Conservation (phyloP, 1,140 invertebrate species). For the Bactericera cockerelli region DNA sequence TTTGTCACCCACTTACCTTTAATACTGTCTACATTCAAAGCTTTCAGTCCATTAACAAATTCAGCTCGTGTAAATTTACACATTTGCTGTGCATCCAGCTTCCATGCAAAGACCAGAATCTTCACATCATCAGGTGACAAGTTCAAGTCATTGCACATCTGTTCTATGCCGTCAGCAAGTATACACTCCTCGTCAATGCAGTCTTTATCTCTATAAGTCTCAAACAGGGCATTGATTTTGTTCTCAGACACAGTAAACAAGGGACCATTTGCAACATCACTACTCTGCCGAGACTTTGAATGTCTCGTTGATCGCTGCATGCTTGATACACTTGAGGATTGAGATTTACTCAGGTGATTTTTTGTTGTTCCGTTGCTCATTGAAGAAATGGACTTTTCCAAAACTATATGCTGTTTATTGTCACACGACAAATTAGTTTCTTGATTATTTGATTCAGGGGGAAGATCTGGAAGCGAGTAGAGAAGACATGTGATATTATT, state of each 20-base stretch:
- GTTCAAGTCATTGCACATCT: conserved; percentile 74
- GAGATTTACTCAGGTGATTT: background rate
- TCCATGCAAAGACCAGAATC: conserved; percentile 85
- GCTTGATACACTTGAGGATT: background rate
- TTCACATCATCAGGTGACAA: conserved; percentile 85
- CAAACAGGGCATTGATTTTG: conserved; percentile 71
- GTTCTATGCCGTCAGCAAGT: conserved; percentile 79
- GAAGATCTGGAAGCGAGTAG: background rate
- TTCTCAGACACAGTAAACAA: conserved; percentile 41
- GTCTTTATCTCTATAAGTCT: conserved; percentile 62
- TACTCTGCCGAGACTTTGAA: background rate
- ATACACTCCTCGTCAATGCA: conserved; percentile 70
- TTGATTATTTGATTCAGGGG: background rate
- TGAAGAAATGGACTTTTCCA: background rate
- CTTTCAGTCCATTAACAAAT: conserved; percentile 68
- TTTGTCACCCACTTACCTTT: too few species aligned
- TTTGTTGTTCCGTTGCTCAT: background rate
- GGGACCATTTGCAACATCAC: too few species aligned
- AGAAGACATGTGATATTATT: too few species aligned
- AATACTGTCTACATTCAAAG: conserved; percentile 67
- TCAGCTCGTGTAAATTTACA: conserved; percentile 78
- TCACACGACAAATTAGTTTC: background rate
- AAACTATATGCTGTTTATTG: too few species aligned
- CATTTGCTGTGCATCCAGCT: conserved; percentile 87
- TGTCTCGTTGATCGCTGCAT: background rate